Evolutionary conservation across 2,113 vertebrate species (phyloP).

Genomic region (Alligator mississippiensis): DNA sequence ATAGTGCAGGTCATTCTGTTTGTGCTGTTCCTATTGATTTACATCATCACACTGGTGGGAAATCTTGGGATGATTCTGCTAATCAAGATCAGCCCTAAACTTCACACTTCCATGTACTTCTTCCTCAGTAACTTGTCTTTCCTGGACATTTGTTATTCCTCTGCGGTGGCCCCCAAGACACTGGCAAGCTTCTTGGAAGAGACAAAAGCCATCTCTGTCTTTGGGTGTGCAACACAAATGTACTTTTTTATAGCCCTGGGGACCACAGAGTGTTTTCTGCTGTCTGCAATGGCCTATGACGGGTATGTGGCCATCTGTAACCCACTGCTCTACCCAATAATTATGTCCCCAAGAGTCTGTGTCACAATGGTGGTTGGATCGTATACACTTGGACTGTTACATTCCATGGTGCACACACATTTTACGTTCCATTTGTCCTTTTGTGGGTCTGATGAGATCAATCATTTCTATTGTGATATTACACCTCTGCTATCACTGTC

Average conservation of each 20-base stretch:
- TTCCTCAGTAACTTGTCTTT: constrained; percentile 65
- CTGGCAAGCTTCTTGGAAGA: constrained; percentile 15
- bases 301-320: constrained; percentile 51
- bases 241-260: constrained; percentile 50
- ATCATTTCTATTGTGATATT: constrained; percentile 64
- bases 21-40: constrained; percentile 28
- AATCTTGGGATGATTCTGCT: constrained; percentile 38
- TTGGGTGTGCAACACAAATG: constrained; percentile 11
- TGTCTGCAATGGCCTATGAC: constrained; percentile 61
- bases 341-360: background rate
- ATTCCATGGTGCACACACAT: background rate
- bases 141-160: constrained; percentile 67
- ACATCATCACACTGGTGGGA: constrained; percentile 16
- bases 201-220: constrained; percentile 51
- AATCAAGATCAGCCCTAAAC: background rate
- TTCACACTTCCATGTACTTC: constrained; percentile 70
- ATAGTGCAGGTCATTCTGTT: constrained; percentile 39
- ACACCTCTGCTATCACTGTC: constrained; percentile 55
- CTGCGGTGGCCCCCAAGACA: constrained; percentile 58
- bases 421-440: constrained; percentile 49
- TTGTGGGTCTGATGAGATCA: constrained; percentile 38
- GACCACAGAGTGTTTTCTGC: constrained; percentile 40
- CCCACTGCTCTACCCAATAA: constrained; percentile 38
- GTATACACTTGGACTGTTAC: background rate
- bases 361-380: background rate